These are phyloP conservation scores for Monopis laevigella DNA, from an alignment of 2,888 invertebrate genomes.

Conservation along the genomic window DNA sequence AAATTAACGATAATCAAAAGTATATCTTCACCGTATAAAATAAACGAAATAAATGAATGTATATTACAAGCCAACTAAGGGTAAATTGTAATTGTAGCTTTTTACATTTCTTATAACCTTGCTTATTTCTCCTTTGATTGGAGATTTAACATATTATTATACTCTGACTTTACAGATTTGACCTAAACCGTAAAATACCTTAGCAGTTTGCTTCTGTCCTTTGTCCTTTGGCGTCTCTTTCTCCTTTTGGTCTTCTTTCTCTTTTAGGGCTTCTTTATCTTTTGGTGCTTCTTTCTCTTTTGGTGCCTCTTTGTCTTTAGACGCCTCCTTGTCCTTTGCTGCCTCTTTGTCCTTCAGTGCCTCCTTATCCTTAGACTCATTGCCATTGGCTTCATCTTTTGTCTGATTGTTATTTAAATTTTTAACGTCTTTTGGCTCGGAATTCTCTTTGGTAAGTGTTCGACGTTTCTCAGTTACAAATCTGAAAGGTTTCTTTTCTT, in stretches of 20 bases:
- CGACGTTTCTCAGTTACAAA: background rate
- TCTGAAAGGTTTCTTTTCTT: too few relatives aligned
- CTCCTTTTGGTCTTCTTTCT: slow-evolving; percentile 21
- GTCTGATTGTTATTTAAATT: slow-evolving; percentile 26
- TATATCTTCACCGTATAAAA: too few relatives aligned
- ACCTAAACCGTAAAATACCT: too few relatives aligned
- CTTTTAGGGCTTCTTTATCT: slow-evolving; percentile 16
- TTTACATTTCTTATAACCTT: too few relatives aligned
- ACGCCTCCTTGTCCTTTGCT: slow-evolving; percentile 21
- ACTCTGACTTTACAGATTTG: too few relatives aligned
- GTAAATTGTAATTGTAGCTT: too few relatives aligned
- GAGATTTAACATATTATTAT: too few relatives aligned
- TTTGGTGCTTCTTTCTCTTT: slow-evolving; percentile 23
- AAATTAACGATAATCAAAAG: too few relatives aligned
- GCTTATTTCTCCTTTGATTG: too few relatives aligned
- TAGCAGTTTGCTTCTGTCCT: background rate
- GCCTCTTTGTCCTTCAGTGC: slow-evolving; percentile 23
- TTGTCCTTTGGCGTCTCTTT: slow-evolving; percentile 24
- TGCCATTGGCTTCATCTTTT: background rate
- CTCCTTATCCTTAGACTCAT: slow-evolving; percentile 30
- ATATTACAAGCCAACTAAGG: too few relatives aligned
- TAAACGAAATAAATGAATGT: too few relatives aligned
- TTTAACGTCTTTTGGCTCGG: slow-evolving; percentile 45
- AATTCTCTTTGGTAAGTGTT: slow-evolving; percentile 43
- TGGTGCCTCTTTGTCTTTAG: slow-evolving; percentile 21